Evolutionary conservation across 2,888 invertebrate species (phyloP).

Genomic region (Drosophila incognita): DNA sequence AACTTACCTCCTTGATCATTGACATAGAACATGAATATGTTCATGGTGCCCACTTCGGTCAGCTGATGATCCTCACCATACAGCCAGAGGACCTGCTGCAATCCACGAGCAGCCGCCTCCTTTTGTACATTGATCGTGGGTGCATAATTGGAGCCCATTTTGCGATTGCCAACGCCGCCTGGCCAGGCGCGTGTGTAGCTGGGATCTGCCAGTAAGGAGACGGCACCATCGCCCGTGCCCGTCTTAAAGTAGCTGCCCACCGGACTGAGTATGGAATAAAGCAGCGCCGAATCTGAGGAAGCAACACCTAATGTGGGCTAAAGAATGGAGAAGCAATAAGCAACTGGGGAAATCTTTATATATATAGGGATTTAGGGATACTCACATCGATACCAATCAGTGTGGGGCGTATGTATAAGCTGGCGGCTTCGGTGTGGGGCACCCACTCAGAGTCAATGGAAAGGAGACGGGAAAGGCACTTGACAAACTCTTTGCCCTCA

Average conservation of each 20-base stretch:
- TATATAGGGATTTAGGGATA: background rate
- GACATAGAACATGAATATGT: slow-evolving; percentile 94
- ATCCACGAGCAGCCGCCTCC: slow-evolving; percentile 90
- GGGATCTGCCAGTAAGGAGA: slow-evolving; percentile 97
- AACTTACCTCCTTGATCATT: slow-evolving; percentile 94
- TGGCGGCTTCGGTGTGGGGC: slow-evolving; percentile 94
- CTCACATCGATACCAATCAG: slow-evolving; percentile 98
- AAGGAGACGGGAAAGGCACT: slow-evolving; percentile 93
- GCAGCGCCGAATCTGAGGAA: slow-evolving; percentile 93
- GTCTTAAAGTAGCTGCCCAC: slow-evolving; percentile 96
- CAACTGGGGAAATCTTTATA: background rate
- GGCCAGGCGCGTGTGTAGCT: slow-evolving; percentile 94
- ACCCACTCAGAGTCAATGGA: slow-evolving; percentile 99
- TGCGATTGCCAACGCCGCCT: slow-evolving; percentile 96
- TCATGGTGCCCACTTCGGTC: slow-evolving; percentile 99
- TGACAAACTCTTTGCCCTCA: slow-evolving; percentile 93
- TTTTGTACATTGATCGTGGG: slow-evolving; percentile 94
- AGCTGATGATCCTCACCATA: slow-evolving; percentile 96
- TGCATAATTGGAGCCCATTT: slow-evolving; percentile 97
- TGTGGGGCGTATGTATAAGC: slow-evolving; percentile 98
- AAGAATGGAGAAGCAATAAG: background rate
- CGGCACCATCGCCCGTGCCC: slow-evolving; percentile 87
- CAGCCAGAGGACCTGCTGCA: slow-evolving; percentile 98
- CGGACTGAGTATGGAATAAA: slow-evolving; percentile 96
- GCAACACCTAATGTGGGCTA: slow-evolving; percentile 97